These are phyloP conservation scores for Pseudococcus viburni DNA, from an alignment of 2,888 invertebrate species.

Conservation along the genomic window DNA sequence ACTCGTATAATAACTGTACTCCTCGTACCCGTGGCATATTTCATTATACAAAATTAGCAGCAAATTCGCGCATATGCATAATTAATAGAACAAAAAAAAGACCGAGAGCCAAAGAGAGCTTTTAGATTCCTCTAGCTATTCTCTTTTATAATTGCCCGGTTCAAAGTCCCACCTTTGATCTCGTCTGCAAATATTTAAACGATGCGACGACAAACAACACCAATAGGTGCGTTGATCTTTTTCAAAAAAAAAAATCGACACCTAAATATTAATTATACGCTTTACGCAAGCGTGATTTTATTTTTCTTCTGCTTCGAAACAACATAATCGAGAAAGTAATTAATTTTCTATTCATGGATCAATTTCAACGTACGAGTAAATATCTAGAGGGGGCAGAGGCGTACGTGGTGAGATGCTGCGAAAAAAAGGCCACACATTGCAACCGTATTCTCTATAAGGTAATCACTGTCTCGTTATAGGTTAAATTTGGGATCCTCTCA, in stretches of 20 bases:
- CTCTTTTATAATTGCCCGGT: not conserved
- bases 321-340: conserved; percentile 55
- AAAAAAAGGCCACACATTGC: conserved; percentile 42
- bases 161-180: conserved; percentile 27
- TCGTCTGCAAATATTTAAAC: not conserved
- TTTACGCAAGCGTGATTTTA: conserved; percentile 35
- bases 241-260: not conserved
- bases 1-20: not conserved
- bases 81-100: not conserved
- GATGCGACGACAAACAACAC: not conserved
- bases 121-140: not conserved
- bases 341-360: conserved; percentile 54
- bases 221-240: not conserved
- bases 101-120: not conserved
- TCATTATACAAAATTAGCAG: not conserved
- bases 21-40: not conserved
- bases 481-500: conserved; percentile 22
- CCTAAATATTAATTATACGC: conserved; percentile 25
- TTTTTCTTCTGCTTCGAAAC: not conserved
- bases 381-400: not conserved
- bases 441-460: conserved; percentile 33
- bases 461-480: conserved; percentile 47
- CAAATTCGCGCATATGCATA: not conserved
- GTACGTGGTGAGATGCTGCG: not conserved
- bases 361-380: conserved; percentile 27